Conservation (phyloP, 2,888 invertebrate species). For the Agonum fuliginosum region DNA sequence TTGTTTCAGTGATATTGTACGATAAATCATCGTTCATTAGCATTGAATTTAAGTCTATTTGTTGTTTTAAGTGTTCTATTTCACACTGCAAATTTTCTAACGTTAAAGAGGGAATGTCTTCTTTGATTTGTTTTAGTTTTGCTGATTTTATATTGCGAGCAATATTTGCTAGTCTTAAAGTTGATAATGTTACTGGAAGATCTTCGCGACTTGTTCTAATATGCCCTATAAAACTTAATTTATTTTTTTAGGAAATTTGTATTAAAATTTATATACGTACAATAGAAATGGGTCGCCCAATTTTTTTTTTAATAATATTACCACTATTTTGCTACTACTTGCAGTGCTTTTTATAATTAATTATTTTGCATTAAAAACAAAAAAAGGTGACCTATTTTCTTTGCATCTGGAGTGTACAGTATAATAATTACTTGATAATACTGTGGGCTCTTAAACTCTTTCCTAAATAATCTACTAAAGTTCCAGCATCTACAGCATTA, state of each 20-base stretch:
- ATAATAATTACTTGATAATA: conserved; percentile 69
- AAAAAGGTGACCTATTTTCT: too few species aligned
- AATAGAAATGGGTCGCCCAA: not conserved
- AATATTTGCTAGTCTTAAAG: conserved; percentile 70
- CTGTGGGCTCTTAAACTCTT: conserved; percentile 68
- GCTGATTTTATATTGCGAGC: conserved; percentile 62
- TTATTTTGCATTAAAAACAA: not conserved
- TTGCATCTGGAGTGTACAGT: too few species aligned
- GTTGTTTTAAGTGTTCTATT: conserved; percentile 67
- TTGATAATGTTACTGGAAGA: conserved; percentile 69
- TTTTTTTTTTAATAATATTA: not conserved
- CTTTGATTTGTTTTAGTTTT: conserved; percentile 62
- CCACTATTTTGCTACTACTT: not conserved
- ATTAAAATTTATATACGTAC: too few species aligned
- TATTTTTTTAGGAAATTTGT: not conserved
- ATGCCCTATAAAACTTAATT: conserved; percentile 71
- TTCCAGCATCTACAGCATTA: conserved; percentile 55
- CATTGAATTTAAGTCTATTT: conserved; percentile 69
- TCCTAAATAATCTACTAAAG: conserved; percentile 70
- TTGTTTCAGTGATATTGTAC: conserved; percentile 68
- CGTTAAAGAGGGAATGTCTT: conserved; percentile 65
- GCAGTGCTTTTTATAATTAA: not conserved
- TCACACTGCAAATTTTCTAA: conserved; percentile 66
- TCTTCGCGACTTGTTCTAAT: conserved; percentile 68
- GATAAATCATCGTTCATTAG: conserved; percentile 68